Percentiles rank a stretch among this genome's conserved stretches.
phyloP scores from a whole-genome alignment of 1,140 invertebrate genomes.

The Spodoptera litura region DNA sequence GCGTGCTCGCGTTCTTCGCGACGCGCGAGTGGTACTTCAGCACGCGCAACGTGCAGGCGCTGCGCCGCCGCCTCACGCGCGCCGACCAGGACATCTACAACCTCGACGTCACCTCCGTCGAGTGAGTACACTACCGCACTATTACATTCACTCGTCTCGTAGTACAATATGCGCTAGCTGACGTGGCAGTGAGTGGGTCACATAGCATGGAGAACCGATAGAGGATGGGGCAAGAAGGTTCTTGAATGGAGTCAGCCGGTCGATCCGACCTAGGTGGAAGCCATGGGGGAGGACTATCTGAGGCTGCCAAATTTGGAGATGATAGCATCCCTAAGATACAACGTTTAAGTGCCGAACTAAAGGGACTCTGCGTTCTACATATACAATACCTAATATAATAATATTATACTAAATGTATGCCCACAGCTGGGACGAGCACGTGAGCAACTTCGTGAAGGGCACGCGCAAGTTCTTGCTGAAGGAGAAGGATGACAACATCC shows the following conservation, averaged over 20 bases:
- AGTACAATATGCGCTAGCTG: no score
- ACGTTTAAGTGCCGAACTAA: neutral
- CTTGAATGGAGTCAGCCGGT: no score
- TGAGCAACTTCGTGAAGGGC: neutral
- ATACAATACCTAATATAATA: no score
- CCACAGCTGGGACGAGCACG: constrained; percentile 8
- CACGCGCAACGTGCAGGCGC: constrained; percentile 91
- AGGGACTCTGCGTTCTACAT: no score
- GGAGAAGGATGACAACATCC: constrained; percentile 1
- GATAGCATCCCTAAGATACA: no score
- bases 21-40: constrained; percentile 94
- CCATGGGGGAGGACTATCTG: no score
- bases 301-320: no score
- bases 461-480: neutral
- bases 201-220: no score
- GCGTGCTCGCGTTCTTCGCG: constrained; percentile 93
- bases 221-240: no score
- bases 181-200: no score
- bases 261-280: no score
- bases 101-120: constrained; percentile 74
- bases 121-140: constrained; percentile 51
- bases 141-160: no score
- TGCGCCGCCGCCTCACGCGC: constrained; percentile 82
- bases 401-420: neutral
- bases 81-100: constrained; percentile 79